Conservation (phyloP, 2,888 invertebrate genomes). For the Cremastobaeus sp. region DNA sequence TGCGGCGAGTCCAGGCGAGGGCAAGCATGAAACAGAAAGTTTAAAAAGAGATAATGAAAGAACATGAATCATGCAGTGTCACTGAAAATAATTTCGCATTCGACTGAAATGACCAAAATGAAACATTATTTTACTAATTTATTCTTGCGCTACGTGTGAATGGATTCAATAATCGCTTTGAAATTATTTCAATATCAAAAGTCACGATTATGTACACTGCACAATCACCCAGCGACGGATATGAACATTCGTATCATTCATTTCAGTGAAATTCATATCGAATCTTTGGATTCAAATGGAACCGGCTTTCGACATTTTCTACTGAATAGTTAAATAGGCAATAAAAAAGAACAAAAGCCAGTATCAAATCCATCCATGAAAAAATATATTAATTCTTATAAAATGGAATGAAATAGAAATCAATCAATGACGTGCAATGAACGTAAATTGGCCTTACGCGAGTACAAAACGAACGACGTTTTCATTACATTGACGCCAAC, state of each 20-base stretch:
- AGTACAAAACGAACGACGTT: conserved; percentile 33
- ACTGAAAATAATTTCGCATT: conserved; percentile 44
- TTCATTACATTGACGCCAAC: conserved; percentile 46
- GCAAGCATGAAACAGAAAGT: conserved; percentile 79
- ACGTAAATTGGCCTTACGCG: conserved; percentile 25
- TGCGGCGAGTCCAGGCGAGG: conserved; percentile 77
- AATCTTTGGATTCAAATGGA: too few relatives aligned
- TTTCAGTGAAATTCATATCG: too few relatives aligned
- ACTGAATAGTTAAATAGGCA: too few relatives aligned
- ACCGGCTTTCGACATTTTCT: too few relatives aligned
- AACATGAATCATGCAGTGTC: conserved; percentile 69
- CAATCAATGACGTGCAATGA: conserved; percentile 24
- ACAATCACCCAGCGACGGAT: too few relatives aligned
- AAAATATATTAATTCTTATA: conserved; percentile 3
- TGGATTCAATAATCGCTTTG: conserved; percentile 35
- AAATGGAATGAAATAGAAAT: conserved; percentile 17
- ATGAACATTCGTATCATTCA: too few relatives aligned
- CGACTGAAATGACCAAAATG: conserved; percentile 30
- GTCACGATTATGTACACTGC: too few relatives aligned
- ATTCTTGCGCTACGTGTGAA: conserved; percentile 19
- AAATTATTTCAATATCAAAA: conserved; percentile 20
- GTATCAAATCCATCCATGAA: conserved; percentile 37
- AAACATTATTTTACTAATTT: conserved; percentile 51
- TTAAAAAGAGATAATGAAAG: conserved; percentile 77
- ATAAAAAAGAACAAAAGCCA: too few relatives aligned